Evolutionary conservation across 2,888 invertebrate species (phyloP).

Genomic region (Amblyjoppa proteus): DNA sequence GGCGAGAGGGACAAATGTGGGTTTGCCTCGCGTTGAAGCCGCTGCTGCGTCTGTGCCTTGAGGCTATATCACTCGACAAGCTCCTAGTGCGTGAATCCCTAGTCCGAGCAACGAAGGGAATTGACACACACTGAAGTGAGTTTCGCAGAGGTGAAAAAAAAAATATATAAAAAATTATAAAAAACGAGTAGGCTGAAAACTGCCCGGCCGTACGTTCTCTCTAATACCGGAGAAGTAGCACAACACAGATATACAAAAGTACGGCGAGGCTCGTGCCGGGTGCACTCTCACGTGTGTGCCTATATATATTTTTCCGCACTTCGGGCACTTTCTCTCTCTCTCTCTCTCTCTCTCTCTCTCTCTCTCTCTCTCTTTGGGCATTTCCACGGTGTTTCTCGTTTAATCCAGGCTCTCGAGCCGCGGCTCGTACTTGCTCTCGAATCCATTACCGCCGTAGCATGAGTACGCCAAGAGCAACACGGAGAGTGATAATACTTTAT

Average conservation of each 20-base stretch:
- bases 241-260: constrained; percentile 17
- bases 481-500: constrained; percentile 33
- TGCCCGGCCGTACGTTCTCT: constrained; percentile 36
- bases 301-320: constrained; percentile 68
- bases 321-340: constrained; percentile 58
- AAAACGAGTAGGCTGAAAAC: constrained; percentile 43
- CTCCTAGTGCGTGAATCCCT: constrained; percentile 44
- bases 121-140: constrained; percentile 54
- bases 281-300: constrained; percentile 53
- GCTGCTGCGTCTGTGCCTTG: constrained; percentile 29
- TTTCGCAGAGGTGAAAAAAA: constrained; percentile 41
- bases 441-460: constrained; percentile 26
- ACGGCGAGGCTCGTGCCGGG: not conserved
- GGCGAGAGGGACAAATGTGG: constrained; percentile 19
- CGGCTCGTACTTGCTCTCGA: constrained; percentile 33
- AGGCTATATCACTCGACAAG: constrained; percentile 59
- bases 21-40: constrained; percentile 14
- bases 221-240: constrained; percentile 31
- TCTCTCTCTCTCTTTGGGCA: not conserved
- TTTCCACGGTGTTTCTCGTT: constrained; percentile 19
- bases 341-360: not conserved
- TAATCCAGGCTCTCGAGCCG: constrained; percentile 11
- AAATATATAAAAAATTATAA: constrained; percentile 3
- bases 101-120: constrained; percentile 51
- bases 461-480: constrained; percentile 39